Base-by-base conservation (phyloP, 2,797 vertebrate species). In the Diglossa cyanea region DNA sequence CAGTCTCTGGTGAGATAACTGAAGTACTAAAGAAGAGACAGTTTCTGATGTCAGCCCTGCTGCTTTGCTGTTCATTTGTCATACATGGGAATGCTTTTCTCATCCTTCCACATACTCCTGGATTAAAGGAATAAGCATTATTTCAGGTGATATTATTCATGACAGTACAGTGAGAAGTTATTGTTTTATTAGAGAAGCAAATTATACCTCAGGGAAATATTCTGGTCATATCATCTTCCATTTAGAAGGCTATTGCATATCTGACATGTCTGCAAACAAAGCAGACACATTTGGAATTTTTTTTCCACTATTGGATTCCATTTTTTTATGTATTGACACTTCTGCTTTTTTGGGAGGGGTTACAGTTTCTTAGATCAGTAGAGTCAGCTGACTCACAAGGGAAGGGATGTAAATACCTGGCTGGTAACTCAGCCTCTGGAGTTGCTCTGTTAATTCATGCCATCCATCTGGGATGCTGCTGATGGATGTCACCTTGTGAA, bases 351-450 rank as follows among this genome's bases (percentile, higher is more conserved):
- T 35, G 84, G 30, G 73, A 55, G 48, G 17, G 57, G 61, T 90
- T 90, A n/a, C 33, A 11, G 26, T 54, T 94, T 83, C 85, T 65
- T 65, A 15, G n/a, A 13, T 58, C 31, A 76, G 48, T 37, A 24
- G 28, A 86, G 35, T 61, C 67, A 63, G 55, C 84, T 78, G 7
- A 0, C 66, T 85, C 77, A 54, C 77, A 77, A 35, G 87, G 79
- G 68, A 94, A 84, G 40, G 23, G 87, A 71, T 93, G 77, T 51
- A 96, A 96, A 95, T 94, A 90, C 81, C 93, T 94, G 91, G 45
- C 44, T 73, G 35, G 72, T 45, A 94, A 2, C 58, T 90, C 72
- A 58, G 50, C 68, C 91, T 93, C 89, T 94, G 90, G 95, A 96
- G 94, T 28, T 53, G 17, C 81, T 91, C 79, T 83, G 9, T 94